These are phyloP conservation scores for Phasia obesa DNA, from an alignment of 2,888 invertebrate species.

Conservation along the genomic window DNA sequence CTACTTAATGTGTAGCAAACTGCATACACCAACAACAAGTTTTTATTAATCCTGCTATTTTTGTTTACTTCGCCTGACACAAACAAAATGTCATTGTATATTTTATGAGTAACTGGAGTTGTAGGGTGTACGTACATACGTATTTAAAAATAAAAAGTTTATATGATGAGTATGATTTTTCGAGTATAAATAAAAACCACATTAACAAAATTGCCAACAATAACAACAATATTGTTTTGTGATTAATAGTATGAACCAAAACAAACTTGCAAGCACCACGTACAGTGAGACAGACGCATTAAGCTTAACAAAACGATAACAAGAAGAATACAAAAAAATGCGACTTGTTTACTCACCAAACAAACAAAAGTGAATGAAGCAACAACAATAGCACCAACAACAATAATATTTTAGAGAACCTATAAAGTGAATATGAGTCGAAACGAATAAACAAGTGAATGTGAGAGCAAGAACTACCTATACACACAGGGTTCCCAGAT, in stretches of 20 bases:
- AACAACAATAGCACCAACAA: constrained; percentile 16
- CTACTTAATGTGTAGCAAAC: constrained; percentile 14
- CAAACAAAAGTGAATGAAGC: constrained; percentile 54
- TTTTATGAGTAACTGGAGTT: constrained; percentile 12
- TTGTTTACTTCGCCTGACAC: constrained; percentile 28
- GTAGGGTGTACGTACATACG: background rate
- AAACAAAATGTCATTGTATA: constrained; percentile 34
- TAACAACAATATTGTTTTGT: constrained; percentile 21
- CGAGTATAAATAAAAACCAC: constrained; percentile 45
- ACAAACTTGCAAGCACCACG: constrained; percentile 27
- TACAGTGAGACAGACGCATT: constrained; percentile 41
- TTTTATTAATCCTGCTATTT: background rate
- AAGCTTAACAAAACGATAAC: constrained; percentile 35
- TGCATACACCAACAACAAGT: constrained; percentile 21
- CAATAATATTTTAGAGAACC: background rate
- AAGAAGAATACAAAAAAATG: constrained; percentile 29
- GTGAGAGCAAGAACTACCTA: constrained; percentile 28
- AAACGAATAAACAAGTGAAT: constrained; percentile 38
- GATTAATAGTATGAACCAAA: constrained; percentile 38
- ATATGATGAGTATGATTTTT: constrained; percentile 32
- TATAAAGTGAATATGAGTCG: constrained; percentile 24
- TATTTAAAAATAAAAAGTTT: constrained; percentile 12
- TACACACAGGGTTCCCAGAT: too few relatives aligned
- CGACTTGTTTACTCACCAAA: constrained; percentile 62
- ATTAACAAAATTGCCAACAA: constrained; percentile 31